phyloP scores from a whole-genome alignment of 2,113 vertebrate species.

The Apodemus speciosus region DNA sequence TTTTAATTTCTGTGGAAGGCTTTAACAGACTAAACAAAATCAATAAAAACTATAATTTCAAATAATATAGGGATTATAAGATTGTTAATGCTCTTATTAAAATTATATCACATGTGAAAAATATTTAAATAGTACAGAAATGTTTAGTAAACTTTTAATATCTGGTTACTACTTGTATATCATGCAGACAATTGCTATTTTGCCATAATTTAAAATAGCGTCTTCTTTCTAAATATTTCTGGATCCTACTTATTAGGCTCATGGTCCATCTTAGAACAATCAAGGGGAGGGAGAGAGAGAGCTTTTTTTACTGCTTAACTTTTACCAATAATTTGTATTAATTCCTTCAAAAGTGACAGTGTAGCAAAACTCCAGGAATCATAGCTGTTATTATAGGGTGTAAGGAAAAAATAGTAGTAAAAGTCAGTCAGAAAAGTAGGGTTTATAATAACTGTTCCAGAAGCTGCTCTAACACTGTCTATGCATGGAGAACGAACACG shows the following conservation, averaged over 20 bases:
- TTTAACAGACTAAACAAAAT: conserved; percentile 19
- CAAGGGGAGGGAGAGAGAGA: rapidly evolving
- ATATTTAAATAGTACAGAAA: conserved; percentile 14
- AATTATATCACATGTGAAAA: conserved; percentile 31
- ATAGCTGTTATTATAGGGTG: neutral
- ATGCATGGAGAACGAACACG: conserved; percentile 50
- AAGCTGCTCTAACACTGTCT: conserved; percentile 43
- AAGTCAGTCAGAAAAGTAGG: conserved; percentile 24
- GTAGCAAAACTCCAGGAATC: conserved; percentile 4
- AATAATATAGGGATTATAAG: neutral
- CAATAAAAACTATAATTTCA: conserved; percentile 13
- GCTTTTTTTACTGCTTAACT: neutral
- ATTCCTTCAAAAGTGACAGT: conserved; percentile 36
- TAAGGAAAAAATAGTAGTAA: conserved; percentile 20
- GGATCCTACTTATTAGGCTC: neutral
- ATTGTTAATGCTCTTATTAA: conserved; percentile 42
- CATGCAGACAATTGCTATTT: neutral
- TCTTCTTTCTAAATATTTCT: conserved; percentile 24
- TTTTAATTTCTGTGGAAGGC: neutral
- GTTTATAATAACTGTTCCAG: conserved; percentile 18
- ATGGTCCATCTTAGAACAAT: neutral
- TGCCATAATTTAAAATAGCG: neutral
- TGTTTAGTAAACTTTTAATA: neutral
- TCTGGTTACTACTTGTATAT: neutral
- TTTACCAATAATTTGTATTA: neutral